phyloP scores from a whole-genome alignment of 2,113 vertebrate species.

The Aepyceros melampus region DNA sequence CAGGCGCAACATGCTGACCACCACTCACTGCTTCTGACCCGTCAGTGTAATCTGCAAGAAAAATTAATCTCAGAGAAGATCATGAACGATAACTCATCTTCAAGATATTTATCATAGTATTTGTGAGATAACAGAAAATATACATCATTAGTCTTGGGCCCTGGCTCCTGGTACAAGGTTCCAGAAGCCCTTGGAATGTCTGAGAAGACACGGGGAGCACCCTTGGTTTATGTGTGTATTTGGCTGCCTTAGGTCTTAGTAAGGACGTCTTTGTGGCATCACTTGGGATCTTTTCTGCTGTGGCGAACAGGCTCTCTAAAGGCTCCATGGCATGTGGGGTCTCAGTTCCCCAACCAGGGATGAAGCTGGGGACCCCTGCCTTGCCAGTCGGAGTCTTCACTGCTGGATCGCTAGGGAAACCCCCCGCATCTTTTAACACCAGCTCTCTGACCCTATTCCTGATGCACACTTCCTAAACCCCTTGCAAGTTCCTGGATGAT shows the following conservation, averaged over 20 bases:
- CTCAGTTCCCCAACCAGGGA: background rate
- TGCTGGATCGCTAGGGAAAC: background rate
- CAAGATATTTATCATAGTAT: background rate
- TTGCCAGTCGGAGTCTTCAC: background rate
- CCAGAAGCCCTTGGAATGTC: background rate
- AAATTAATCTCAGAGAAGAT: background rate
- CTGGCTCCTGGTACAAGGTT: background rate
- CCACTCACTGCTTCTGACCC: rapidly evolving
- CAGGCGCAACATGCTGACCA: background rate
- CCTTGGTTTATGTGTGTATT: rapidly evolving
- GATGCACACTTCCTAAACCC: background rate
- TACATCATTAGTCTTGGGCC: rapidly evolving
- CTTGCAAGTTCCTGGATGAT: background rate
- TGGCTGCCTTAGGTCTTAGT: background rate
- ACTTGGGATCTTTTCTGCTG: background rate
- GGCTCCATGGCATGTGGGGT: background rate
- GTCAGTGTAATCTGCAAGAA: background rate
- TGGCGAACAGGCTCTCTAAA: background rate
- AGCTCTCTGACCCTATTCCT: background rate
- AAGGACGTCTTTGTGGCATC: rapidly evolving
- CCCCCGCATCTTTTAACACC: background rate
- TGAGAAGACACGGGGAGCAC: rapidly evolving
- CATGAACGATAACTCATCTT: background rate
- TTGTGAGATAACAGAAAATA: background rate
- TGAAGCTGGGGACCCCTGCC: background rate